phyloP scores from a whole-genome alignment of 2,888 invertebrate species.

The Rutpela maculata region DNA sequence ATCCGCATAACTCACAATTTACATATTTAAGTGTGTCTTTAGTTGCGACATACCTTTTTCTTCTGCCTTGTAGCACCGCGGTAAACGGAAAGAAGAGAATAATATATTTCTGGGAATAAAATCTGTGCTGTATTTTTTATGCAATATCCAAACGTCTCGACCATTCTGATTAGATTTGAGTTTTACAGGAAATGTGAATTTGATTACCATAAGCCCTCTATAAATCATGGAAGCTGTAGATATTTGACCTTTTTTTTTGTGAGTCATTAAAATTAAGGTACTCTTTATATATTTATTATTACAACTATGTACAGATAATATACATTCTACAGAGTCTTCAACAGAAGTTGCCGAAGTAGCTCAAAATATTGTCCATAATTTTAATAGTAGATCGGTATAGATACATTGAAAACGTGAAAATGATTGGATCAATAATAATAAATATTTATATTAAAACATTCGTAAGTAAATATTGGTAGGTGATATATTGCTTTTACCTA shows the following conservation, averaged over 20 bases:
- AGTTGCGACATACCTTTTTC: conserved; percentile 43
- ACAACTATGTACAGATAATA: no score
- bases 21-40: conserved; percentile 57
- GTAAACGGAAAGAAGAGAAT: conserved; percentile 27
- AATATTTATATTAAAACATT: no score
- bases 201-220: conserved; percentile 18
- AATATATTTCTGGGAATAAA: conserved; percentile 29
- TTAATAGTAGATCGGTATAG: no score
- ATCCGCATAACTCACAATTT: conserved; percentile 62
- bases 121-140: conserved; percentile 35
- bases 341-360: no score
- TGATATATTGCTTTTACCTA: no score
- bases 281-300: background rate
- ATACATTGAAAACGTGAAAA: no score
- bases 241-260: background rate
- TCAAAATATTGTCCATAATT: no score
- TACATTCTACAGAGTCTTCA: no score
- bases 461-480: no score
- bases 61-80: conserved; percentile 18
- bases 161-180: conserved; percentile 26
- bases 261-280: background rate
- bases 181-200: conserved; percentile 19
- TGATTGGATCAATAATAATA: no score
- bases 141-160: conserved; percentile 30
- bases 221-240: background rate